Evolutionary conservation across 2,113 vertebrate species (phyloP).

Genomic region (Sinosuthora webbiana): DNA sequence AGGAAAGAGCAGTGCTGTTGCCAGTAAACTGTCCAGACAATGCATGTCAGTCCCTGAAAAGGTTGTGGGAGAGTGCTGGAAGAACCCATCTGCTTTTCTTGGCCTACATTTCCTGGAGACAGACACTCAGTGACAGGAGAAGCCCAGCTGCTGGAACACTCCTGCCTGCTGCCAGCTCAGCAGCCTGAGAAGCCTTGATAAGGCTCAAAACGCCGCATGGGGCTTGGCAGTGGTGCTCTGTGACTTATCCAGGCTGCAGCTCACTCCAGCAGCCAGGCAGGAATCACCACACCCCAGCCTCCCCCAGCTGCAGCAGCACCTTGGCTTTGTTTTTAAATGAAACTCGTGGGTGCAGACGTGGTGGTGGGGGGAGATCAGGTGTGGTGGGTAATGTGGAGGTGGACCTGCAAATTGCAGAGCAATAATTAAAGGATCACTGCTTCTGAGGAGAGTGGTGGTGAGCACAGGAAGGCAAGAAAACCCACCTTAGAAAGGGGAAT

Average conservation of each 20-base stretch:
- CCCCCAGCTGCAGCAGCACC: not conserved
- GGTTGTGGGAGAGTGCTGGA: not conserved
- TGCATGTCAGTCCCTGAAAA: not conserved
- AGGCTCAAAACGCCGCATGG: fast-evolving
- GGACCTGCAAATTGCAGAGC: not conserved
- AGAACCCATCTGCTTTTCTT: not conserved
- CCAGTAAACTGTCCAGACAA: not conserved
- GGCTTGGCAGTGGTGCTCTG: not conserved
- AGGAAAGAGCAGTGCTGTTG: fast-evolving
- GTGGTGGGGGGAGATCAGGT: not conserved
- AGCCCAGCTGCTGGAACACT: not conserved
- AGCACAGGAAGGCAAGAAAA: not conserved
- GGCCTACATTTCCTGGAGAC: not conserved
- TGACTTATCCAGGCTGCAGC: slow-evolving; percentile 23
- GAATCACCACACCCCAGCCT: not conserved
- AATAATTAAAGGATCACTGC: fast-evolving
- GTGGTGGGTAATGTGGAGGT: fast-evolving
- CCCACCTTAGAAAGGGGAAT: not conserved
- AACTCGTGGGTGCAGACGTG: fast-evolving
- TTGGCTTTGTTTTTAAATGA: not conserved
- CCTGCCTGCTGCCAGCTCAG: not conserved
- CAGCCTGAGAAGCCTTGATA: slow-evolving; percentile 19
- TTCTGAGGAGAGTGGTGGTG: not conserved
- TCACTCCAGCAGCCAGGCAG: not conserved
- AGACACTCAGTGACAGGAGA: not conserved